These are phyloP conservation scores for Sinocyclocheilus grahami DNA, from an alignment of 2,113 vertebrate genomes.

Conservation along the genomic window DNA sequence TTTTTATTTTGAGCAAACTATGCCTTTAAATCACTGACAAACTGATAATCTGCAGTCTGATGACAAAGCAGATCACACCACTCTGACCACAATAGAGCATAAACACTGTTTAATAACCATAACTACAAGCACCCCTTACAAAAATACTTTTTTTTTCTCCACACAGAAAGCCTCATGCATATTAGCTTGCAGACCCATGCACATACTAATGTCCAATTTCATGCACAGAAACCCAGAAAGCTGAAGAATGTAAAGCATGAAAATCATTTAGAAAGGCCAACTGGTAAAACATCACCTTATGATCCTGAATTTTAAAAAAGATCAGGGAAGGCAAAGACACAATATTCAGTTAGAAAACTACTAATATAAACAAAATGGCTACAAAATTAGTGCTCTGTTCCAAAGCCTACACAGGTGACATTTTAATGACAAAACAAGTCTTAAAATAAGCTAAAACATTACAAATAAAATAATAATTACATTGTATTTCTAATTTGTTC, in stretches of 20 bases:
- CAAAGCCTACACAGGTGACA: not conserved
- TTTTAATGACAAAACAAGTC: not conserved
- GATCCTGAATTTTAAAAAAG: constrained; percentile 83
- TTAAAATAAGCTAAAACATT: not conserved
- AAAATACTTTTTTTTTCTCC: not conserved
- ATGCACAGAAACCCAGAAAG: constrained; percentile 29
- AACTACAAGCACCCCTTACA: not conserved
- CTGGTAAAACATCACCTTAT: constrained; percentile 86
- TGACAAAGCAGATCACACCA: not conserved
- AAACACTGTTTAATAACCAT: not conserved
- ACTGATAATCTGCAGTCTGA: not conserved
- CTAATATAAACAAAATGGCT: not conserved
- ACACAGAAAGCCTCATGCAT: constrained; percentile 27
- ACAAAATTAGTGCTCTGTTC: not conserved
- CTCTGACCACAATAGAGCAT: not conserved
- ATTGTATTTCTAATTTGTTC: not conserved
- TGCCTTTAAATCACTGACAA: not conserved
- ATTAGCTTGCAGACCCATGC: constrained; percentile 35
- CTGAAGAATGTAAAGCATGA: constrained; percentile 17
- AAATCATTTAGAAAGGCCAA: constrained; percentile 27
- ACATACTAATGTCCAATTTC: constrained; percentile 28
- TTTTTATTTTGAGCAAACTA: not conserved
- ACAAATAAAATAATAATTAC: not conserved
- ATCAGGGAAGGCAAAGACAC: constrained; percentile 65
- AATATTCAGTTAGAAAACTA: constrained; percentile 51